Percentiles rank a stretch among this genome's conserved stretches.
These are phyloP conservation scores for Pollenia labialis DNA, from an alignment of 2,888 invertebrate species.

Conservation along the genomic window DNA sequence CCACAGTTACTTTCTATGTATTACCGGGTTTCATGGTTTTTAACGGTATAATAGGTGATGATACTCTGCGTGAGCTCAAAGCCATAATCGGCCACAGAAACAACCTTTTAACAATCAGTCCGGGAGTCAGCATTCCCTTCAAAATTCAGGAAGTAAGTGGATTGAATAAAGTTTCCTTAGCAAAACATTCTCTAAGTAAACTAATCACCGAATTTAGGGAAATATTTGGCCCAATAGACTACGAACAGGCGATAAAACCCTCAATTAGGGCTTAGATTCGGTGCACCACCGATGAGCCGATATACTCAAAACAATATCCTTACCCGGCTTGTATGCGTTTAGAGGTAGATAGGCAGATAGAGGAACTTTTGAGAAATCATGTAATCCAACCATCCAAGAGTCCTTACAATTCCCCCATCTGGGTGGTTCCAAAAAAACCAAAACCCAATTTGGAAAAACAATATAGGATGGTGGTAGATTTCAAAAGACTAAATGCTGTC, in stretches of 20 bases:
- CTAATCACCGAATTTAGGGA: slow-evolving; percentile 1
- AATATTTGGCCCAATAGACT: slow-evolving; percentile 14
- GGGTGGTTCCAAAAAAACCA: no score
- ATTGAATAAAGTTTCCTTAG: neutral
- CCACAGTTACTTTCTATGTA: no score
- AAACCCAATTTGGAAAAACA: no score
- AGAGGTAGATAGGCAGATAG: no score
- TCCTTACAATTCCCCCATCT: slow-evolving; percentile 71
- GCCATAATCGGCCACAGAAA: no score
- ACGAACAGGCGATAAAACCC: slow-evolving; percentile 9
- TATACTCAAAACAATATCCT: no score
- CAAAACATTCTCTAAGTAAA: neutral
- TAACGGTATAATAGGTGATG: no score
- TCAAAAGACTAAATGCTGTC: slow-evolving; percentile 55
- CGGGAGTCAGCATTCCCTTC: slow-evolving; percentile 6
- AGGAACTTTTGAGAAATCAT: slow-evolving; percentile 76
- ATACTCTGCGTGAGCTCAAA: no score
- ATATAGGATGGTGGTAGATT: no score
- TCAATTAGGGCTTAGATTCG: neutral
- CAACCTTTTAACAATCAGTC: slow-evolving; percentile 17
- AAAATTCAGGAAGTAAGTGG: neutral
- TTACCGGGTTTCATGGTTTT: no score
- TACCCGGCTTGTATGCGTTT: no score
- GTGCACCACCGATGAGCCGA: no score
- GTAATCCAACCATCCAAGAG: slow-evolving; percentile 77